phyloP scores from a whole-genome alignment of 2,888 invertebrate species.

The Camponotus fellah region DNA sequence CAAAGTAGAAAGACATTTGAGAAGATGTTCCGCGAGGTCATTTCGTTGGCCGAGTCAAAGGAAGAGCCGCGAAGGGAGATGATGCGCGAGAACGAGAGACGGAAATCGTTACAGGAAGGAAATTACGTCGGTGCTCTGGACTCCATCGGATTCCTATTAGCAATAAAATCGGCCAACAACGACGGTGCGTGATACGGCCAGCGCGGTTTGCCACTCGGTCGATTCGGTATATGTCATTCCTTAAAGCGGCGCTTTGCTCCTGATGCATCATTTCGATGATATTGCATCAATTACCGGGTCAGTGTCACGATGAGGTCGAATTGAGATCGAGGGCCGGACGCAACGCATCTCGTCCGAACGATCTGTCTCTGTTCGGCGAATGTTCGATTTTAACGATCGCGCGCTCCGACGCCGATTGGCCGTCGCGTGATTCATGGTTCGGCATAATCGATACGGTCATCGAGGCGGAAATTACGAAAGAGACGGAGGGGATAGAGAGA shows the following conservation, averaged over 20 bases:
- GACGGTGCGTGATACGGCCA: constrained; percentile 9
- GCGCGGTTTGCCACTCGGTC: constrained; percentile 37
- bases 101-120: constrained; percentile 76
- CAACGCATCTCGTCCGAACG: constrained; percentile 30
- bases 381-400: constrained; percentile 48
- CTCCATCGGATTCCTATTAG: constrained; percentile 80
- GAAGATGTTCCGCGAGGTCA: constrained; percentile 1
- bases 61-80: not conserved
- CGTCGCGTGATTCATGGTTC: constrained; percentile 33
- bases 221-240: constrained; percentile 29
- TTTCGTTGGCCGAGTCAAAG: not conserved
- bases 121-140: constrained; percentile 75
- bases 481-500: not conserved
- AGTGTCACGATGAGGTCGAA: constrained; percentile 35
- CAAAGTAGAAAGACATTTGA: constrained; percentile 56
- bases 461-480: constrained; percentile 30
- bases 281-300: constrained; percentile 59
- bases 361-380: constrained; percentile 44
- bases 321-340: constrained; percentile 36
- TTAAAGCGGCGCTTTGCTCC: constrained; percentile 40
- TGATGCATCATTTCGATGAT: constrained; percentile 40
- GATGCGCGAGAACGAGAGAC: constrained; percentile 39
- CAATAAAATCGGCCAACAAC: constrained; percentile 78
- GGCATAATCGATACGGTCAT: constrained; percentile 19
- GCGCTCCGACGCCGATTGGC: constrained; percentile 36